These are phyloP conservation scores for Pholis gunnellus DNA, from an alignment of 2,113 vertebrate species.

Conservation along the genomic window DNA sequence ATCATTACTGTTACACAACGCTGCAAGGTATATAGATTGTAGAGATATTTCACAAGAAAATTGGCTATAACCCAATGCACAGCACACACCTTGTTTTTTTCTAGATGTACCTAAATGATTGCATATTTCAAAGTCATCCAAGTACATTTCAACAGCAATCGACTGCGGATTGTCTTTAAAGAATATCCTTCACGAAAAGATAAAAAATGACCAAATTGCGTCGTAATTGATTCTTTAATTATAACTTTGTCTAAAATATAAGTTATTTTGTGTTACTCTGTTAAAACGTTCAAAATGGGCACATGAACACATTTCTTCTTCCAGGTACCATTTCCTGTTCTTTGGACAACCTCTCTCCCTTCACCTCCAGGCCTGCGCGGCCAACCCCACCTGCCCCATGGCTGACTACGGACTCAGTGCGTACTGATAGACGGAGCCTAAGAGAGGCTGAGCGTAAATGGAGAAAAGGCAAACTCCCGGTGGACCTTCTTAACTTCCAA, in stretches of 20 bases:
- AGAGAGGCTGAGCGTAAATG: no score
- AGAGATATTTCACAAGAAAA: neutral
- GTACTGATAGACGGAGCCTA: no score
- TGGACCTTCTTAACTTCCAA: no score
- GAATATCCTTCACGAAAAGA: neutral
- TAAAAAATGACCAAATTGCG: neutral
- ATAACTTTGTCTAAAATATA: neutral
- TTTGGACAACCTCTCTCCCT: no score
- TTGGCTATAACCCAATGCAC: neutral
- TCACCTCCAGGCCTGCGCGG: no score
- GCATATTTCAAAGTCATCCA: neutral
- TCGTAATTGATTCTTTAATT: neutral
- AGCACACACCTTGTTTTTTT: neutral
- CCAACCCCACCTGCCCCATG: no score
- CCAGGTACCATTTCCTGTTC: no score
- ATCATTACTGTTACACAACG: conserved; percentile 1
- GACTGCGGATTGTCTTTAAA: neutral
- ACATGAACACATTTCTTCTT: neutral
- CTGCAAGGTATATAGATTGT: neutral
- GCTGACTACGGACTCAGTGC: no score
- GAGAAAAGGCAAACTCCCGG: no score
- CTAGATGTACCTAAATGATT: neutral
- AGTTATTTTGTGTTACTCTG: neutral
- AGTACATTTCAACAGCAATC: neutral
- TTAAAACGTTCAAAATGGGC: neutral